Evolutionary conservation across 2,888 invertebrate genomes (phyloP).

Genomic region (Apotomis betuletana): DNA sequence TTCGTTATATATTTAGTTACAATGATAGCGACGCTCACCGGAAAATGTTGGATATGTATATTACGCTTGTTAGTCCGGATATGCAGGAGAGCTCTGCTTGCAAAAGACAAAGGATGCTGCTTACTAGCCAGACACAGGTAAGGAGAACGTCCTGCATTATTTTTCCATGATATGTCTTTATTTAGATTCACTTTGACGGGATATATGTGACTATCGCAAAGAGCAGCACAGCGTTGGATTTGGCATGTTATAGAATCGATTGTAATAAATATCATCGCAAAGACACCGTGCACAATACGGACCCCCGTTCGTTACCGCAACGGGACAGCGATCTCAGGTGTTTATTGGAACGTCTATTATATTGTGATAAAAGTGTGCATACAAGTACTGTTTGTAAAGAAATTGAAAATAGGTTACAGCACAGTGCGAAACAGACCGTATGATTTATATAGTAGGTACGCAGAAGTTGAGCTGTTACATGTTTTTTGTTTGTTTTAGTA

Average conservation of each 20-base stretch:
- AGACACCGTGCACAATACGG: background rate
- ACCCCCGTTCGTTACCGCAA: background rate
- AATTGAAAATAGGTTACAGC: too few relatives aligned
- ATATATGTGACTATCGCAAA: background rate
- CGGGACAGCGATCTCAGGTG: too few relatives aligned
- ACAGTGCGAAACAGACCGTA: too few relatives aligned
- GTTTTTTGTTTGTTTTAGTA: too few relatives aligned
- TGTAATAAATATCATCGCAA: background rate
- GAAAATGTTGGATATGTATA: conserved; percentile 22
- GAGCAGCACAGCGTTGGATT: background rate
- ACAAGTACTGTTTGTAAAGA: too few relatives aligned
- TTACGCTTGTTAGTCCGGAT: conserved; percentile 25
- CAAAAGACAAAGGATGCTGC: conserved; percentile 18
- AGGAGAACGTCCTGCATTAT: background rate
- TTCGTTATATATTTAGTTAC: conserved; percentile 37
- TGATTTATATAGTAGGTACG: too few relatives aligned
- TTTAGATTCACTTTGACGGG: background rate
- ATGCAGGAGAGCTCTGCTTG: conserved; percentile 1
- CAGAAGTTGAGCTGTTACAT: too few relatives aligned
- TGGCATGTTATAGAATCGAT: background rate
- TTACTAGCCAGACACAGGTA: conserved; percentile 5
- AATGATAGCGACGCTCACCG: conserved; percentile 4
- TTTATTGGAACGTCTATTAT: too few relatives aligned
- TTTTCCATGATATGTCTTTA: background rate
- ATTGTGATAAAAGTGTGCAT: too few relatives aligned